Evolutionary conservation across 2,888 invertebrate species (phyloP), one percentile per base, ranked within the genome.

Genomic region (Meiosimyza decipiens): DNA sequence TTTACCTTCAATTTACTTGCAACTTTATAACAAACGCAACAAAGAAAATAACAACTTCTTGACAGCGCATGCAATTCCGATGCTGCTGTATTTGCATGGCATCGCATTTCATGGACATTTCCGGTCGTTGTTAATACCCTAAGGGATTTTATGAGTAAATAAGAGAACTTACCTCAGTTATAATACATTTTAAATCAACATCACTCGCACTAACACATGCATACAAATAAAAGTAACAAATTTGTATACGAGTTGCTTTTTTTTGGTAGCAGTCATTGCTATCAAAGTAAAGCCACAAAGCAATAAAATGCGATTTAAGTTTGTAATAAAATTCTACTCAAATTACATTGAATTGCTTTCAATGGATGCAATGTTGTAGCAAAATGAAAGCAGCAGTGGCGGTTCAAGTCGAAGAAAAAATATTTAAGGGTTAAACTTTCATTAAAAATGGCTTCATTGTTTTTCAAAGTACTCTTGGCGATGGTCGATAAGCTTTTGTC

Each of bases 341-440:
- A 70, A 70, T 70, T 63, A 70, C 70, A 70, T 70, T 70, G 70
- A 70, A 70, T 70, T 63, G 70, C 70, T 70, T 70, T 70, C 63
- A 70, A 62, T 70, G 62, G 63, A 40, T 47, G 51, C 50, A 40
- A 22, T 16, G 13, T 57, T 22, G 57, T 15, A 28, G 22, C 5
- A 18, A 18, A 57, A 18, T 1, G 1, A 28, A 15, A 11, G 0
- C 6, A 11, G 12, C 22, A 28, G 57, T 22, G 12, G 7, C 57
- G 12, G 13, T 28, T 16, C 57, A 57, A 22, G 3, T 6, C 2
- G 18, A 55, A 11, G 22, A 16, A 57, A 40, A 7, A 11, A 57
- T 57, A 13, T 28, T 28, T 40, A 9, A 7, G 40, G 40, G 9
- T 40, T 40, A 4, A 40, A 9, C 9, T 40, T 40, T 40, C 6